These are phyloP conservation scores for Habroteleia sp. DNA, from an alignment of 2,888 invertebrate species.

Conservation along the genomic window DNA sequence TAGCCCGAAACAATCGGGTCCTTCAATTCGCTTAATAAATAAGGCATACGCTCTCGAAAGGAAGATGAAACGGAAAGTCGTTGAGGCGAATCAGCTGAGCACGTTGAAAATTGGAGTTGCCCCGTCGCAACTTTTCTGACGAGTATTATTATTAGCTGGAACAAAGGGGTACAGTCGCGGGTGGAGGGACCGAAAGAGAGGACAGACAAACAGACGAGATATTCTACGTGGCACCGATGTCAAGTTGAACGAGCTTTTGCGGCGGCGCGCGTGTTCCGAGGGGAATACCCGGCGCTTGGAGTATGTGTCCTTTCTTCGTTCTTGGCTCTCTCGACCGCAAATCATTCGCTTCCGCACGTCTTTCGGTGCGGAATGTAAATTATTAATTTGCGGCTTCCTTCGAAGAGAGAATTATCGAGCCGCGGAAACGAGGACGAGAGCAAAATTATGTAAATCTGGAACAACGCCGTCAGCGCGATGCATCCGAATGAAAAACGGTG, in stretches of 20 bases:
- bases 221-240: conserved; percentile 39
- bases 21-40: no score
- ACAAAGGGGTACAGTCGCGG: no score
- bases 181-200: conserved; percentile 3
- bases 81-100: conserved; percentile 48
- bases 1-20: no score
- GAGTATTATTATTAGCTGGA: conserved; percentile 1
- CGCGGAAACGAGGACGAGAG: conserved; percentile 21
- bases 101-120: conserved; percentile 41
- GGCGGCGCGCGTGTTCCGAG: conserved; percentile 19
- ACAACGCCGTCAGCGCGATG: conserved; percentile 28
- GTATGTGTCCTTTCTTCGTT: conserved; percentile 37
- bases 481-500: conserved; percentile 24
- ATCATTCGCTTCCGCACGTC: conserved; percentile 41
- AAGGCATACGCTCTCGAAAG: neutral
- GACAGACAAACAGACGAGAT: conserved; percentile 35
- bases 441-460: conserved; percentile 42
- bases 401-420: conserved; percentile 21
- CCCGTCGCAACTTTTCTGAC: conserved; percentile 28
- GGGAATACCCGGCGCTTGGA: conserved; percentile 24
- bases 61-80: conserved; percentile 43
- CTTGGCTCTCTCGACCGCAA: conserved; percentile 38
- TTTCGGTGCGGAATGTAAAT: conserved; percentile 41
- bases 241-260: conserved; percentile 48
- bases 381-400: conserved; percentile 42